A percentile compares a stretch with the other conserved stretches of the same genome.
Evolutionary conservation across 2,888 invertebrate species (phyloP).

Genomic region (Agriopis leucophaearia): DNA sequence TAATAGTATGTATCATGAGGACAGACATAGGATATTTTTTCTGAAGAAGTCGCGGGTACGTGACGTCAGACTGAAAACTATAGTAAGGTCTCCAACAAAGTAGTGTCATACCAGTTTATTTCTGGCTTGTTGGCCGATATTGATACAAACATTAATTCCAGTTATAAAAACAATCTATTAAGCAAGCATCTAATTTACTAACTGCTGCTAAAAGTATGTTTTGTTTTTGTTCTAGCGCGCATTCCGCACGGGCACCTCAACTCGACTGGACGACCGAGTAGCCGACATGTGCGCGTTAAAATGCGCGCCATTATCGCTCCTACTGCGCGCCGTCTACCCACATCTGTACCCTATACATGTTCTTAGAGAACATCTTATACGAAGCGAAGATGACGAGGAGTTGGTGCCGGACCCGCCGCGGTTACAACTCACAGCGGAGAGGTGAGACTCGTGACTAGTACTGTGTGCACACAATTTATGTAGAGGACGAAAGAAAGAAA

Average conservation of each 20-base stretch:
- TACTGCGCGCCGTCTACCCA: slow-evolving; percentile 96
- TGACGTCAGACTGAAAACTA: too few relatives aligned
- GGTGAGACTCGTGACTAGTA: slow-evolving; percentile 64
- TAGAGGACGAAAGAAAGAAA: neutral
- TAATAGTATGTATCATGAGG: too few relatives aligned
- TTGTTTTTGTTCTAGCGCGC: slow-evolving; percentile 72
- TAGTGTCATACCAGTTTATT: too few relatives aligned
- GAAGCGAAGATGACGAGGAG: slow-evolving; percentile 49
- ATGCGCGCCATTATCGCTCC: slow-evolving; percentile 91
- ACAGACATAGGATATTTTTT: too few relatives aligned
- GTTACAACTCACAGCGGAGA: slow-evolving; percentile 94
- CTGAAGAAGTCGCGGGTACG: too few relatives aligned
- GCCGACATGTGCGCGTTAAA: slow-evolving; percentile 98
- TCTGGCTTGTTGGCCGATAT: too few relatives aligned
- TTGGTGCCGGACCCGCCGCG: slow-evolving; percentile 89
- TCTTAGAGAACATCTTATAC: slow-evolving; percentile 72
- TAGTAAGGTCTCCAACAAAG: too few relatives aligned
- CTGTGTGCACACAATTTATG: neutral
- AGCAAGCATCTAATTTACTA: too few relatives aligned
- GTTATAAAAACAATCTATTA: too few relatives aligned
- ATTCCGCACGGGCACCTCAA: slow-evolving; percentile 95
- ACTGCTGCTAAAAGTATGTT: neutral
- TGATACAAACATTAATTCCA: too few relatives aligned
- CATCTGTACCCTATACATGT: slow-evolving; percentile 95
- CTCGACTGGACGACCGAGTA: slow-evolving; percentile 96